These are phyloP conservation scores for Semaprochilodus insignis DNA, from an alignment of 2,797 vertebrate genomes.

Conservation along the genomic window DNA sequence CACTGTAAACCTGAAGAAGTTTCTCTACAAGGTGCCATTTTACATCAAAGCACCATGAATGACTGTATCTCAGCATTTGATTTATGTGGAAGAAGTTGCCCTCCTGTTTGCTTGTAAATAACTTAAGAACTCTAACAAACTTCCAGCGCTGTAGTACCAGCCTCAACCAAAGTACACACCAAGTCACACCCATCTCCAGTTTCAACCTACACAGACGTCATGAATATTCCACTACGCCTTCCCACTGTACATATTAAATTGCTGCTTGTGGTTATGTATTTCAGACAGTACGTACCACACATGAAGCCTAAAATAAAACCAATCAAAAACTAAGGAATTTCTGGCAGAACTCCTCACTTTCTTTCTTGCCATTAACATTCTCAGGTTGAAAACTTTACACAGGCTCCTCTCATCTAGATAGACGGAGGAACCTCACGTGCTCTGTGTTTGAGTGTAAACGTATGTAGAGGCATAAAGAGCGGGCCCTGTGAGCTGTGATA, in stretches of 20 bases:
- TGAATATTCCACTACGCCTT: constrained; percentile 48
- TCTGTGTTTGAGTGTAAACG: constrained; percentile 23
- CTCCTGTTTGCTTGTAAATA: background rate
- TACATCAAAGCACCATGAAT: too few species aligned
- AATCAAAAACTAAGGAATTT: too few species aligned
- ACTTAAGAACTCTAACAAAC: too few species aligned
- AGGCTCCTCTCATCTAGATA: background rate
- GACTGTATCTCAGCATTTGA: too few species aligned
- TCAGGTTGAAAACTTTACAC: background rate
- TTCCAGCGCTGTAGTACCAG: too few species aligned
- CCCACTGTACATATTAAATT: constrained; percentile 28
- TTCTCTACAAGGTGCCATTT: too few species aligned
- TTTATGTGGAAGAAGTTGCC: too few species aligned
- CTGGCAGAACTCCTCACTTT: background rate
- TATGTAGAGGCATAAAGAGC: constrained; percentile 50
- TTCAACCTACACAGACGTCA: constrained; percentile 61
- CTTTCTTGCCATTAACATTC: background rate
- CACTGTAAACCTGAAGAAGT: too few species aligned
- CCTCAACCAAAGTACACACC: constrained; percentile 42
- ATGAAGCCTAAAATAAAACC: background rate
- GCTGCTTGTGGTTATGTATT: constrained; percentile 38
- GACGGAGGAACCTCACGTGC: constrained; percentile 8
- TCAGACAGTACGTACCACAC: background rate
- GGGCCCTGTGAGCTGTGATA: constrained; percentile 74
- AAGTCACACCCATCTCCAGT: constrained; percentile 70